Base-by-base conservation (phyloP, 2,113 vertebrate genomes). In the Strix aluco region DNA sequence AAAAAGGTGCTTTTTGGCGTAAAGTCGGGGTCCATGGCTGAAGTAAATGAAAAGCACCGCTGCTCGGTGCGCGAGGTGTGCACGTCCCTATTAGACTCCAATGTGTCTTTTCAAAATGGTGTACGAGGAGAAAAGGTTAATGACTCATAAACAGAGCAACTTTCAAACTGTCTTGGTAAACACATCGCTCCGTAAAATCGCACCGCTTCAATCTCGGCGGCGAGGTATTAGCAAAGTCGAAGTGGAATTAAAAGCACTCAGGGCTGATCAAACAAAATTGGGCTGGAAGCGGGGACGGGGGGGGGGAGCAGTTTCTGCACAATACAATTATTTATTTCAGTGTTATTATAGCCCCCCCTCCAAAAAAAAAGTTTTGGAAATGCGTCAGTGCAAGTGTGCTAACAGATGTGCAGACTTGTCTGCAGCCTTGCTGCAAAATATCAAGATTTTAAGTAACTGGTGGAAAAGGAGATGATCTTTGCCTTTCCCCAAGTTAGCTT, bases 91-190 rank as follows among this genome's bases (percentile, higher is more conserved):
- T 55, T 66, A 62, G 75, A 87, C 95, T 81, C 91, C 81, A 91
- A 80, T 20, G 59, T 84, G 54, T 51, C 90, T 94, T 91, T 90
- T 93, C 90, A 96, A 96, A 92, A 92, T 92, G 81, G 55, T 94
- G 96, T 52, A 81, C 46, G 94, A 74, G 80, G 59, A 94, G 89
- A 94, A 93, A 93, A 98, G 90, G 73, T 91, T 97, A 96, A 95
- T 91, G 96, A 96, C 80, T 96, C 91, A 85, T 82, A 84, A 95
- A 94, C 73, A 92, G 93, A 88, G 6, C 74, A 95, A 97, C 90
- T 97, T 94, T 89, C 81, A 84, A 92, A 96, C 74, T 91, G 90
- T 90, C 93, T 79, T 36, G 90, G 85, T 85, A 87, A 96, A 90
- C 78, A 92, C 2, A 4, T 34, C 5, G 69, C 90, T 69, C 85